Conservation (phyloP, 2,888 invertebrate genomes). For the Myopa tessellatipennis region DNA sequence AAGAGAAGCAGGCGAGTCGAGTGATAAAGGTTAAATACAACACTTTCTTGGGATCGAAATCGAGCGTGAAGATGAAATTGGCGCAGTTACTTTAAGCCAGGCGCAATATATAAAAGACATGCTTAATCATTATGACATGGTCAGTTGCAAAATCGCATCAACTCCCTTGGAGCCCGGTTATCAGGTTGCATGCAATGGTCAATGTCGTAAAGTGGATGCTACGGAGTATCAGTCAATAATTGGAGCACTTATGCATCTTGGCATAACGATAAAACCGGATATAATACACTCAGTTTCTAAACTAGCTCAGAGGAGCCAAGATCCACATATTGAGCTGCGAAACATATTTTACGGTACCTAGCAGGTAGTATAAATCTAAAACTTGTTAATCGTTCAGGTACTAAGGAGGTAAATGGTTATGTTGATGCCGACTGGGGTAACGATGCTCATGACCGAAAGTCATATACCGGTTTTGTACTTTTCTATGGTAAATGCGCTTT, state of each 20-base stretch:
- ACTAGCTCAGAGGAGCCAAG: constrained; percentile 42
- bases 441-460: constrained; percentile 27
- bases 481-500: not conserved
- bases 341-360: constrained; percentile 46
- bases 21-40: constrained; percentile 20
- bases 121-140: constrained; percentile 37
- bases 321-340: constrained; percentile 46
- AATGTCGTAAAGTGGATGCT: constrained; percentile 31
- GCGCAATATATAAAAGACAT: constrained; percentile 3
- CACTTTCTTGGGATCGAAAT: constrained; percentile 42
- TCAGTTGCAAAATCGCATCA: constrained; percentile 8
- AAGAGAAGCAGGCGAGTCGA: no score
- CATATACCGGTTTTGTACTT: constrained; percentile 34
- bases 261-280: constrained; percentile 42
- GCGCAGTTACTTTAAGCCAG: constrained; percentile 37
- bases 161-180: not conserved
- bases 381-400: not conserved
- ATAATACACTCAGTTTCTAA: constrained; percentile 44
- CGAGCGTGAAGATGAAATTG: constrained; percentile 38
- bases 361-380: constrained; percentile 20
- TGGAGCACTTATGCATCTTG: constrained; percentile 43
- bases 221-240: constrained; percentile 42
- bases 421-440: constrained; percentile 36
- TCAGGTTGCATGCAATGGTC: constrained; percentile 23
- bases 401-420: constrained; percentile 18